Base-by-base conservation (phyloP, 2,888 invertebrate species). In the Andrena fulva region DNA sequence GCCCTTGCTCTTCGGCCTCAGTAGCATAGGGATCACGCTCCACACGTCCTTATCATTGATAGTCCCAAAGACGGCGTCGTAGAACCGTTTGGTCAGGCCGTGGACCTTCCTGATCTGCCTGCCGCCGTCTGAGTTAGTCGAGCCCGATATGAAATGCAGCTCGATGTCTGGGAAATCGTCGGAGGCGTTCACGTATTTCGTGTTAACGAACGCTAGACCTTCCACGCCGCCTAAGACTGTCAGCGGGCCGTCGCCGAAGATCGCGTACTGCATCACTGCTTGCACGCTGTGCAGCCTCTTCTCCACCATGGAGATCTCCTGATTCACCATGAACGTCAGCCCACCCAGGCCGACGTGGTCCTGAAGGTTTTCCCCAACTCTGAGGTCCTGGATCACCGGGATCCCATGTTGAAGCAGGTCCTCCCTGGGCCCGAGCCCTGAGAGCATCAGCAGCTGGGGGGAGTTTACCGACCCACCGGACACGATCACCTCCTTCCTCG, bases 401-500 rank as follows among this genome's bases (percentile, higher is more conserved):
- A 98, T 98, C 70, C 96, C 95, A 87, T 96, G 96, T 88, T 96
- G 96, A n/a, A 95, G 94, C 76, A 98, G 91, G 89, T 98, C 96
- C 27, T 96, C 96, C 69, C 95, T 95, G 0, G 97, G 97, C 0
- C 98, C 98, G 12, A 99, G 95, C 0, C 99, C 99, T 8, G 98
- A 98, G 0, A 99, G 94, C 98, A 99, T 98, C 54, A 99, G 94
- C 2, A 99, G 91, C 92, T 99, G 99, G 0, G 99, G 98, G 0
- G 99, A 97, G 92, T 99, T 99, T 0, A 99, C 96, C 0, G 99
- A 96, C 0, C 99, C 99, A 0, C 97, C 98, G 0, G 98, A 97
- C 1, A 99, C 92, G 67, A 99, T 97, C 0, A 99, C 97, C 93
- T 98, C 98, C 92, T 97, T 98, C 48, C 95, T 95, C 0, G 98